Percentiles rank a stretch among this genome's conserved stretches.
These are phyloP conservation scores for Drosophila siamana DNA, from an alignment of 2,888 invertebrate species.

Conservation along the genomic window DNA sequence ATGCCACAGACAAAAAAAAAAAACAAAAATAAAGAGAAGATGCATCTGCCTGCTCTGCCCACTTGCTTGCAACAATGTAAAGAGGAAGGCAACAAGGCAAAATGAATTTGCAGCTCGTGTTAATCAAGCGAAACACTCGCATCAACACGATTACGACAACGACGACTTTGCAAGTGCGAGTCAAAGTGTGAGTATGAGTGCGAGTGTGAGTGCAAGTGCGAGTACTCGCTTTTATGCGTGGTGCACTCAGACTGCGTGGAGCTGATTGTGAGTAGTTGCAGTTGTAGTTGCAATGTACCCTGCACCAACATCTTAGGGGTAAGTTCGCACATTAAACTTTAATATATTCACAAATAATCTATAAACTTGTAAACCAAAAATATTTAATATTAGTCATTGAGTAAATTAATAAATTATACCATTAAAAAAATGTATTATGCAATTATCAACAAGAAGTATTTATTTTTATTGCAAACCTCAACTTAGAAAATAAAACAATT, in stretches of 20 bases:
- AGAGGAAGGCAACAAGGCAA: slow-evolving; percentile 65
- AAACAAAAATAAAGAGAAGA: too few species aligned
- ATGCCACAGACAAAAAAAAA: slow-evolving; percentile 34
- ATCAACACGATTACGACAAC: slow-evolving; percentile 37
- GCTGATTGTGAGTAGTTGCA: slow-evolving; percentile 59
- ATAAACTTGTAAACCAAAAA: too few species aligned
- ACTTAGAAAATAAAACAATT: too few species aligned
- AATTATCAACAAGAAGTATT: too few species aligned
- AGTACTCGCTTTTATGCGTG: slow-evolving; percentile 54
- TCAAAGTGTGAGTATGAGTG: slow-evolving; percentile 7
- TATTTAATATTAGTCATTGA: too few species aligned
- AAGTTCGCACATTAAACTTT: neutral
- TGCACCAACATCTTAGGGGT: slow-evolving; percentile 23
- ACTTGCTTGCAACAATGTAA: slow-evolving; percentile 18
- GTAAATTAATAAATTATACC: too few species aligned
- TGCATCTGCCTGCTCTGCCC: slow-evolving; percentile 38
- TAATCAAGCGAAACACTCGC: slow-evolving; percentile 72
- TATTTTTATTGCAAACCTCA: too few species aligned
- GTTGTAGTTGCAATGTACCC: slow-evolving; percentile 45
- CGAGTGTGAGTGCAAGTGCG: slow-evolving; percentile 17
- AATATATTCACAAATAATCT: neutral
- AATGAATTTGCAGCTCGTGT: slow-evolving; percentile 81
- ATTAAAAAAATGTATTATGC: neutral
- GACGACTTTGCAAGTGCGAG: slow-evolving; percentile 1
- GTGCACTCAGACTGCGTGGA: slow-evolving; percentile 74